phyloP scores from a whole-genome alignment of 2,113 vertebrate species.

The Ochotona curzoniae region DNA sequence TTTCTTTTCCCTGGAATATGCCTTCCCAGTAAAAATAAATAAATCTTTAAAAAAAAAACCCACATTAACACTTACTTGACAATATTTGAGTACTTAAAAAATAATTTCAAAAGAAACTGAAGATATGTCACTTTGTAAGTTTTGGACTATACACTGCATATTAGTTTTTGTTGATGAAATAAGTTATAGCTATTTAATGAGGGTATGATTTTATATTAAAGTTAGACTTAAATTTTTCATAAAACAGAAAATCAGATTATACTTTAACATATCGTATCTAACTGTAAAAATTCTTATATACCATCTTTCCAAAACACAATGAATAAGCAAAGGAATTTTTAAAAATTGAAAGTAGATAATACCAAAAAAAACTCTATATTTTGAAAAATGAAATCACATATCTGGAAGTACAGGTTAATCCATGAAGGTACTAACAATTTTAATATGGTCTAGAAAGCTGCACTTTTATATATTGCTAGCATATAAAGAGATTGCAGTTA shows the following conservation, averaged over 20 bases:
- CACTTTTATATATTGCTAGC: too few species aligned
- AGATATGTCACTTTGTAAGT: not conserved
- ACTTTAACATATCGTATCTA: not conserved
- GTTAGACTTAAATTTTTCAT: not conserved
- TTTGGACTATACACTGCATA: not conserved
- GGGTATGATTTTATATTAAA: not conserved
- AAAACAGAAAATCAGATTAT: slow-evolving; percentile 10
- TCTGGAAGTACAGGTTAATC: not conserved
- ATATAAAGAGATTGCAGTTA: not conserved
- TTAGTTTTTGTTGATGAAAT: not conserved
- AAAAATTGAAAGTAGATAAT: slow-evolving; percentile 10
- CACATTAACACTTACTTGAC: too few species aligned
- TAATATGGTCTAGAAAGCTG: not conserved
- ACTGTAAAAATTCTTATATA: not conserved
- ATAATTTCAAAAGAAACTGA: not conserved
- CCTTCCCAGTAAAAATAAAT: too few species aligned
- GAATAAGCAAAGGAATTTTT: not conserved
- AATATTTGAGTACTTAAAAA: not conserved
- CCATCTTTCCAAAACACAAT: not conserved
- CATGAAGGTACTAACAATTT: not conserved
- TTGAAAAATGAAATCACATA: not conserved
- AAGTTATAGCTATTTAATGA: slow-evolving; percentile 20
- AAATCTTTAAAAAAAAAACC: too few species aligned
- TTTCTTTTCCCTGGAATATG: too few species aligned
- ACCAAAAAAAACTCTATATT: slow-evolving; percentile 10